Conservation (phyloP, 2,888 invertebrate species). For the Empis livida region DNA sequence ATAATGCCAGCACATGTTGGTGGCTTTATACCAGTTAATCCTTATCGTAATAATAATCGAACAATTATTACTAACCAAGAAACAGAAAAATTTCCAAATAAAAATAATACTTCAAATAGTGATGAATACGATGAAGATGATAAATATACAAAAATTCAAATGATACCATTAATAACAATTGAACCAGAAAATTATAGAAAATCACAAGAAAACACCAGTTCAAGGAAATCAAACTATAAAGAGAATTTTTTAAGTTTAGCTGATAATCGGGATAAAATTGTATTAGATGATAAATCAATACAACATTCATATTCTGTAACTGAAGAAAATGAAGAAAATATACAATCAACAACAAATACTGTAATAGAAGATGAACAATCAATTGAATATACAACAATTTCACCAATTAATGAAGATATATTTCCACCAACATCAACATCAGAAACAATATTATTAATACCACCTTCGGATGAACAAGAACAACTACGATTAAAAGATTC, state of each 20-base stretch:
- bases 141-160: background rate
- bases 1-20: slow-evolving; percentile 55
- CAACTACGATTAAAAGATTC: slow-evolving; percentile 23
- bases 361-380: slow-evolving; percentile 10
- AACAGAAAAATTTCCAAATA: slow-evolving; percentile 30
- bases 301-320: slow-evolving; percentile 27
- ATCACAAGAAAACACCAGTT: background rate
- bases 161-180: slow-evolving; percentile 18
- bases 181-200: slow-evolving; percentile 2
- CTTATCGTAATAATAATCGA: slow-evolving; percentile 15
- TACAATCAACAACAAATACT: background rate
- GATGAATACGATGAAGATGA: background rate
- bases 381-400: background rate
- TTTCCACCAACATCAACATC: slow-evolving; percentile 26
- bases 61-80: slow-evolving; percentile 29
- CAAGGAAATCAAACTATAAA: background rate
- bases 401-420: background rate
- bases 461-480: slow-evolving; percentile 31
- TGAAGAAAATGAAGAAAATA: slow-evolving; percentile 21
- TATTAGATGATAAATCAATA: background rate
- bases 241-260: background rate
- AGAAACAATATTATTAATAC: slow-evolving; percentile 32
- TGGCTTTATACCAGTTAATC: slow-evolving; percentile 59
- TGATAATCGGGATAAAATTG: background rate
- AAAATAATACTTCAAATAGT: slow-evolving; percentile 36